Evolutionary conservation across 2,113 vertebrate species (phyloP).

Genomic region (Aspidoscelis tigris): DNA sequence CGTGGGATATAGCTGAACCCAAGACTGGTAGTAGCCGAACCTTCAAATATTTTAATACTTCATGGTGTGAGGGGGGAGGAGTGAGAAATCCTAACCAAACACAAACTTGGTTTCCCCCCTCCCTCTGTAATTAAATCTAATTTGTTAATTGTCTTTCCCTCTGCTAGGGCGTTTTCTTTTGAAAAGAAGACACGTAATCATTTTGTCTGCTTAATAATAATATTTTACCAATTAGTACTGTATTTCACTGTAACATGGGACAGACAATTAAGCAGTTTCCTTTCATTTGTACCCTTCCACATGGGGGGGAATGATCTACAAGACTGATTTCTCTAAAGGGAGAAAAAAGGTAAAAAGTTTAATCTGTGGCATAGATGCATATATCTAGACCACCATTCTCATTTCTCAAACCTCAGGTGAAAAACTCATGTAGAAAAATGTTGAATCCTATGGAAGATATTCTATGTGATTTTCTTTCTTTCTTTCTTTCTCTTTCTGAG

Average conservation of each 20-base stretch:
- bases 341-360: conserved; percentile 11
- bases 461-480: not conserved
- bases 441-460: not conserved
- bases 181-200: conserved; percentile 58
- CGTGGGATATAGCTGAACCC: not conserved
- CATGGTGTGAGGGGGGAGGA: not conserved
- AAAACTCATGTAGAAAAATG: conserved; percentile 4
- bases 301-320: conserved; percentile 32
- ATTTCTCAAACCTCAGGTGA: conserved; percentile 28
- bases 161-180: conserved; percentile 51
- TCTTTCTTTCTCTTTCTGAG: too few relatives aligned
- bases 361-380: conserved; percentile 6
- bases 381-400: not conserved
- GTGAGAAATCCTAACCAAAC: not conserved
- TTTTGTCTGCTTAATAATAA: conserved; percentile 69
- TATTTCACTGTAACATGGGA: conserved; percentile 55
- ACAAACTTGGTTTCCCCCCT: conserved; percentile 53
- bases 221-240: conserved; percentile 68
- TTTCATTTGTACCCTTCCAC: conserved; percentile 61
- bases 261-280: conserved; percentile 60
- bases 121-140: conserved; percentile 67
- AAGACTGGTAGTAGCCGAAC: not conserved
- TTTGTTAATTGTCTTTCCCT: conserved; percentile 69
- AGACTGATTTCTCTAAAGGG: conserved; percentile 44
- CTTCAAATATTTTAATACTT: conserved; percentile 4